Percentiles rank a stretch among this genome's conserved stretches.
phyloP scores from a whole-genome alignment of 2,113 vertebrate genomes.

The Lophochroa leadbeateri region DNA sequence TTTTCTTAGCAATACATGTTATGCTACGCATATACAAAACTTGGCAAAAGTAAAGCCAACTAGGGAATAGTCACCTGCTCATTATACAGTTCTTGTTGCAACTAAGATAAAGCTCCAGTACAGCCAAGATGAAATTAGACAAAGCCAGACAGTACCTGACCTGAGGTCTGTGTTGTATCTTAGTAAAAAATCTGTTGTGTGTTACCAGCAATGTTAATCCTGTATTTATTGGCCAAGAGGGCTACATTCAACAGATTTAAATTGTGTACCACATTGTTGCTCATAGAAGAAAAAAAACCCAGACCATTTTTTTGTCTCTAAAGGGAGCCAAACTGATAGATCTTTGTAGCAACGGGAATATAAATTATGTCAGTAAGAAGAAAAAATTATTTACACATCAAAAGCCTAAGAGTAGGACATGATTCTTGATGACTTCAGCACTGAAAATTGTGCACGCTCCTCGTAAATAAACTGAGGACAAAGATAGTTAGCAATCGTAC shows the following conservation, averaged over 20 bases:
- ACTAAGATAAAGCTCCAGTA: neutral
- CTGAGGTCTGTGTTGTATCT: neutral
- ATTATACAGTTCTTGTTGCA: neutral
- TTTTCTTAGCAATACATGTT: neutral
- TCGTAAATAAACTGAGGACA: slow-evolving; percentile 2
- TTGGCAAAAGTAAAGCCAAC: neutral
- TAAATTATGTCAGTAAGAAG: neutral
- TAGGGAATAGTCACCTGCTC: neutral
- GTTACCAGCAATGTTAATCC: neutral
- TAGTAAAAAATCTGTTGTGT: neutral
- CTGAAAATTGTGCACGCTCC: neutral
- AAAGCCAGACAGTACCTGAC: neutral
- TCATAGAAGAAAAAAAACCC: neutral
- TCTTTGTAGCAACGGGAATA: neutral
- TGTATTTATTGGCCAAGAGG: neutral
- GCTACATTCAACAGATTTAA: neutral
- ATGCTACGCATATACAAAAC: neutral
- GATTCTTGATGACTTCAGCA: slow-evolving; percentile 1
- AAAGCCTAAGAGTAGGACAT: slow-evolving; percentile 6
- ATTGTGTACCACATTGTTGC: neutral
- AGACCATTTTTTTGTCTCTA: neutral
- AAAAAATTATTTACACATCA: slow-evolving; percentile 49
- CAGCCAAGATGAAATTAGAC: neutral
- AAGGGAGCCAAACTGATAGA: neutral
- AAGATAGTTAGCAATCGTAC: slow-evolving; percentile 3